A percentile compares a stretch with the other conserved stretches of the same genome.
phyloP scores from a whole-genome alignment of 1,140 invertebrate genomes.

The Plodia interpunctella region DNA sequence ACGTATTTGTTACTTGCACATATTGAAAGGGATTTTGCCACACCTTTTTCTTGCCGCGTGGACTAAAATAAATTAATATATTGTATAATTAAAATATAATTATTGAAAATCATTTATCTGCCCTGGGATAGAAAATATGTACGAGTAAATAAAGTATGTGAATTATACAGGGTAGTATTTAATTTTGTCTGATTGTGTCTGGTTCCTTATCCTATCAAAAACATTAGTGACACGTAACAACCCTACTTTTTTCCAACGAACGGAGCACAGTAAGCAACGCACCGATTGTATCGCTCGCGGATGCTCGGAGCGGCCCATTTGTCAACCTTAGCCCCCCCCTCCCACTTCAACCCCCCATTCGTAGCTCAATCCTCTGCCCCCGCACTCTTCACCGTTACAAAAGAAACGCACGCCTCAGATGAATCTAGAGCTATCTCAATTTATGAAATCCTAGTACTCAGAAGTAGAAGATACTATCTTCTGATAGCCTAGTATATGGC shows the following conservation, averaged over 20 bases:
- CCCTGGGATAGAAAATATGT: too few species aligned
- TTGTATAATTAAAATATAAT: too few species aligned
- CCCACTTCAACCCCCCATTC: conserved; percentile 16
- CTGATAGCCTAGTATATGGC: neutral
- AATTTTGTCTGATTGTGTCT: too few species aligned
- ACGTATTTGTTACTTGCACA: too few species aligned
- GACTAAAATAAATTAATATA: too few species aligned
- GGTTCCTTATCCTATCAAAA: neutral
- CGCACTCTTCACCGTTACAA: conserved; percentile 35
- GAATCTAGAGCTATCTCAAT: conserved; percentile 63
- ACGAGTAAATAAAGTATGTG: too few species aligned
- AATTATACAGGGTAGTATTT: too few species aligned
- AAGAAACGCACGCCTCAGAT: conserved; percentile 63
- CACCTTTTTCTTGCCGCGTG: too few species aligned
- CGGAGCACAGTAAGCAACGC: conserved; percentile 71
- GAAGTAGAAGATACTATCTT: neutral
- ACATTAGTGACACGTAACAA: conserved; percentile 18
- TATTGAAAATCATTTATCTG: too few species aligned
- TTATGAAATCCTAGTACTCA: conserved; percentile 46
- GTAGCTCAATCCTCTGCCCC: conserved; percentile 19
- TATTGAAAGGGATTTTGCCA: too few species aligned
- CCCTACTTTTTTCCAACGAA: conserved; percentile 65
- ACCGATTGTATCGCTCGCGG: conserved; percentile 74
- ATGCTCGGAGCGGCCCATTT: conserved; percentile 72
- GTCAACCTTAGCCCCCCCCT: conserved; percentile 62